Conservation (phyloP, 2,113 vertebrate genomes). For the Lamprologus sp. region DNA sequence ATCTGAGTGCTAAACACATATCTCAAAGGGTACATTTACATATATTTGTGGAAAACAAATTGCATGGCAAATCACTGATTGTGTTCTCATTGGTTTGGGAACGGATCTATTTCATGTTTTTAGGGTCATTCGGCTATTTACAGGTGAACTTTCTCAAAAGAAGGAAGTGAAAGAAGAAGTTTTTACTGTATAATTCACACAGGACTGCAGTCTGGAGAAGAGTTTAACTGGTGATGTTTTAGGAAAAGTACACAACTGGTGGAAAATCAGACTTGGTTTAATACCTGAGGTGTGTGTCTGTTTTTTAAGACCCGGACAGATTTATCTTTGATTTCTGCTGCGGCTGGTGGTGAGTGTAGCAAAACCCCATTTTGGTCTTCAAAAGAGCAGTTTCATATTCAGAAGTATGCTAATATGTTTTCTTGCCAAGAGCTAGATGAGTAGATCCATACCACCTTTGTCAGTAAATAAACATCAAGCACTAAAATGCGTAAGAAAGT, state of each 20-base stretch:
- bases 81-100: neutral
- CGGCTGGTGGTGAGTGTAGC: constrained; percentile 21
- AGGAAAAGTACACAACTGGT: constrained; percentile 10
- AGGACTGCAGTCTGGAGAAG: neutral
- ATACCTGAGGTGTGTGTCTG: constrained; percentile 59
- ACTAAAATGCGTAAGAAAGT: neutral
- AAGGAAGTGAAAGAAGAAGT: neutral
- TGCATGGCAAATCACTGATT: constrained; percentile 40
- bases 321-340: constrained; percentile 25
- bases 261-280: constrained; percentile 29
- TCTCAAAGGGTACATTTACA: constrained; percentile 59
- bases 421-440: neutral
- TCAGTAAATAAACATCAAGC: neutral
- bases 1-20: constrained; percentile 63
- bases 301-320: neutral
- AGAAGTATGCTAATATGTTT: neutral
- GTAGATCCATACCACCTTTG: neutral
- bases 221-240: neutral
- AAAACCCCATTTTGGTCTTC: neutral
- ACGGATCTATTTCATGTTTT: neutral
- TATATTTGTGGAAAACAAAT: constrained; percentile 37
- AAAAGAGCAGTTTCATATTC: neutral
- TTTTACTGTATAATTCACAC: neutral
- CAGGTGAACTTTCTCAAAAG: constrained; percentile 32
- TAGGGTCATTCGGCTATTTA: constrained; percentile 46